Conservation (phyloP, 2,797 vertebrate species). For the Brotula barbata region DNA sequence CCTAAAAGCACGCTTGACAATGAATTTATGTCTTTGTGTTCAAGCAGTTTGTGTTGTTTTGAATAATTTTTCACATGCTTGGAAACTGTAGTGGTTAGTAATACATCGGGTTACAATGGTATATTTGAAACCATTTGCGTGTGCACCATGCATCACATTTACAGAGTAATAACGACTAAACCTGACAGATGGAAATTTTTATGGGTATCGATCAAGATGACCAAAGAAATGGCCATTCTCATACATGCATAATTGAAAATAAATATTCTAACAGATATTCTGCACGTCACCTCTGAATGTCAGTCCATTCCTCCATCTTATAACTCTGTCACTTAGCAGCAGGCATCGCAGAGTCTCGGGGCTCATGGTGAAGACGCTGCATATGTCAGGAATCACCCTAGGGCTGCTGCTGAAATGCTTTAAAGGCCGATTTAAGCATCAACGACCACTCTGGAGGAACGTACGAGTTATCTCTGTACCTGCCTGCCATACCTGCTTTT, state of each 20-base stretch:
- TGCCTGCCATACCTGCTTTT: conserved; percentile 50
- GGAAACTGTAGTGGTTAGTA: not conserved
- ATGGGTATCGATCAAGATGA: no score
- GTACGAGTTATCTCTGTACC: conserved; percentile 32
- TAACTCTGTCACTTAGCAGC: conserved; percentile 25
- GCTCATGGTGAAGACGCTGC: conserved; percentile 30
- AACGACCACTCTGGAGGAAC: conserved; percentile 36
- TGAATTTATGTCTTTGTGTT: no score
- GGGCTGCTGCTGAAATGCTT: conserved; percentile 46
- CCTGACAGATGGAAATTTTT: not conserved
- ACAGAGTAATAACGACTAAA: not conserved
- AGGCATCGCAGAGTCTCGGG: conserved; percentile 22
- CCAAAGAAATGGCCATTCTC: no score
- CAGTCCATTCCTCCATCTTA: conserved; percentile 20
- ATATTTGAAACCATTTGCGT: no score
- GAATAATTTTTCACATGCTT: not conserved
- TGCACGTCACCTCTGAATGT: conserved; percentile 23
- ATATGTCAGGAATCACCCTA: conserved; percentile 41
- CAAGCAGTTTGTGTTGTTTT: no score
- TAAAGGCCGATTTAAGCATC: conserved; percentile 37
- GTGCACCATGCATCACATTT: no score
- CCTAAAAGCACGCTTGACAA: no score
- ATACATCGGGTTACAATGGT: not conserved
- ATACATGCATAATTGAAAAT: not conserved
- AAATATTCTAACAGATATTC: conserved; percentile 2